A percentile compares a stretch with the other conserved stretches of the same genome.
These are phyloP conservation scores for Plutella xylostella DNA, from an alignment of 2,888 invertebrate species.

Conservation along the genomic window DNA sequence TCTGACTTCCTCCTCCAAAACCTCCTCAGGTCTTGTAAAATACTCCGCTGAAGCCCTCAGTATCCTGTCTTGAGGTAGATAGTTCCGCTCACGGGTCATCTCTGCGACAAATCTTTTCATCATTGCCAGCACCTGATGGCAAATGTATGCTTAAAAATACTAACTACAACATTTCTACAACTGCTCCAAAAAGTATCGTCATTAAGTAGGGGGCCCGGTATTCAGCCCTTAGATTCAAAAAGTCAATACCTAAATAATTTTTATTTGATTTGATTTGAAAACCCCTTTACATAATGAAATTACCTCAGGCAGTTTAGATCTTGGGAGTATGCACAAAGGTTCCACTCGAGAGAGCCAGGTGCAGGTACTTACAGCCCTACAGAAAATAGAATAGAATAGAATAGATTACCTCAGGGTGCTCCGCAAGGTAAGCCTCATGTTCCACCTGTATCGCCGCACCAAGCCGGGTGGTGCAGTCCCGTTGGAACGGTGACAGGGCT, in stretches of 20 bases:
- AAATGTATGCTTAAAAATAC: neutral
- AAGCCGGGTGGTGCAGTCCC: conserved; percentile 33
- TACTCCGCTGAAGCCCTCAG: conserved; percentile 32
- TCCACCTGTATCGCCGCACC: conserved; percentile 42
- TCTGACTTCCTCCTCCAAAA: conserved; percentile 34
- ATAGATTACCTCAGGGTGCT: conserved; percentile 44
- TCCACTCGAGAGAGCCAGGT: too few species aligned
- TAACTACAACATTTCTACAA: too few species aligned
- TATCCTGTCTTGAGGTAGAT: conserved; percentile 25
- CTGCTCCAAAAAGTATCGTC: too few species aligned
- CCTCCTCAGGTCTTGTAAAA: conserved; percentile 33
- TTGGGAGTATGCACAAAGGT: too few species aligned
- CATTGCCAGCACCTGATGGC: conserved; percentile 35
- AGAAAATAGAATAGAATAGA: neutral
- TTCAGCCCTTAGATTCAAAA: too few species aligned
- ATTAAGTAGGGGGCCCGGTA: too few species aligned
- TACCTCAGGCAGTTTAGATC: neutral
- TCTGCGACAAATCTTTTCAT: conserved; percentile 33
- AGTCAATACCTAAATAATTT: neutral
- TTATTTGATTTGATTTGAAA: neutral
- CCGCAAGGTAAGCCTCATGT: conserved; percentile 42
- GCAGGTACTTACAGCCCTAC: too few species aligned
- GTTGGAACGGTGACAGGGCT: conserved; percentile 35
- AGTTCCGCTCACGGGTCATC: conserved; percentile 26
- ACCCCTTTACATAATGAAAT: neutral